Evolutionary conservation across 2,888 invertebrate genomes (phyloP).

Genomic region (Microplitis deprimator): DNA sequence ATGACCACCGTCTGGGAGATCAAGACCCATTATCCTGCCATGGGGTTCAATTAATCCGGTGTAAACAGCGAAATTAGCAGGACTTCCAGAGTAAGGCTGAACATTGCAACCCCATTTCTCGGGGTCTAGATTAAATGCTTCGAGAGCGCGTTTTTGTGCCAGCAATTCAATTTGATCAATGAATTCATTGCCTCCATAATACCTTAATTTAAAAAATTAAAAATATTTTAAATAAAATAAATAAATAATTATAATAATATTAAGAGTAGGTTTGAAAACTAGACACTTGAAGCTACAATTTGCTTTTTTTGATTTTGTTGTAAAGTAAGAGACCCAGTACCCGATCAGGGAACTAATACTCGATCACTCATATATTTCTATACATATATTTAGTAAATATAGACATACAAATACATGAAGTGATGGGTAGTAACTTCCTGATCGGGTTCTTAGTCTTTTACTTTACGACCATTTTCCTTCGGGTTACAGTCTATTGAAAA

Average conservation of each 20-base stretch:
- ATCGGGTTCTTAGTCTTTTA: too few species aligned
- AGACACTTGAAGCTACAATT: too few species aligned
- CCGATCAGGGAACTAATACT: too few species aligned
- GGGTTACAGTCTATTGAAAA: too few species aligned
- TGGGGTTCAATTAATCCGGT: conserved; percentile 92
- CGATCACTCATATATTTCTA: too few species aligned
- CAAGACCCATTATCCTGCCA: conserved; percentile 96
- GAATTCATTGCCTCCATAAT: conserved; percentile 97
- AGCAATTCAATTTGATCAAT: conserved; percentile 94
- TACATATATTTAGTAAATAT: too few species aligned
- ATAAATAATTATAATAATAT: neutral
- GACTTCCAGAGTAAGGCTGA: conserved; percentile 93
- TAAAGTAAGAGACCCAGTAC: too few species aligned
- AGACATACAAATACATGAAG: too few species aligned
- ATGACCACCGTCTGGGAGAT: conserved; percentile 97
- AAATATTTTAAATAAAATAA: conserved; percentile 21
- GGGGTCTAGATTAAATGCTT: conserved; percentile 85
- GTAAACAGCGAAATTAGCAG: conserved; percentile 97
- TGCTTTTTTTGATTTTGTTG: too few species aligned
- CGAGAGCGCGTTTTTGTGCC: conserved; percentile 89
- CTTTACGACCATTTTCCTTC: too few species aligned
- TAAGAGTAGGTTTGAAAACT: too few species aligned
- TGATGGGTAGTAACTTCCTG: too few species aligned
- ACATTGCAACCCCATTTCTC: conserved; percentile 98
- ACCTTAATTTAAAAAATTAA: conserved; percentile 74